Evolutionary conservation across 2,113 vertebrate genomes (phyloP), one percentile per base, ranked within the genome.

Genomic region (Tetrao urogallus): DNA sequence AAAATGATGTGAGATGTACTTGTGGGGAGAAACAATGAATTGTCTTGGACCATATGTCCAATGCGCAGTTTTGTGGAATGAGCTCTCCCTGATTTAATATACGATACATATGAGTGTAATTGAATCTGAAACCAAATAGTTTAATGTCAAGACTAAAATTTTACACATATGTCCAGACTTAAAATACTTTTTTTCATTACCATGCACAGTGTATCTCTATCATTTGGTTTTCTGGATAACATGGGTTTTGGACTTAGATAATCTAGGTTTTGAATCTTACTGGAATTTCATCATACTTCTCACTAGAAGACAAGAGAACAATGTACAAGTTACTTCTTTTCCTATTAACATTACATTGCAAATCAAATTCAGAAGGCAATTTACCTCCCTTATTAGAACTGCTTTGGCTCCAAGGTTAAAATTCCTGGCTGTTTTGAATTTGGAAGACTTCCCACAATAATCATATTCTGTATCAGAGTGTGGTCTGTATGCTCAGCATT

Each of bases 351-450:
- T 88, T 83, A 67, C 38, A 90, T 80, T 82, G 42, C 43, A 94
- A 94, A 96, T 91, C 88, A 92, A 83, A 93, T 84, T 93, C 90
- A 88, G 80, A 79, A 92, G 72, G 42, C 80, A 91, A 61, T 72
- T 38, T 17, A 21, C 42, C 25, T 32, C 47, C 10, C 38, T 76
- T 80, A 61, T 65, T 91, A 86, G 67, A 90, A 61, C 11, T 89
- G 73, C 73, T 61, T 97, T 97, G 93, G 89, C 94, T 97, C 81
- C 83, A 83, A 84, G 64, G 84, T 94, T 94, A 72, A 94, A 93
- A 97, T 95, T 97, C 83, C 91, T 94, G 82, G 8, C 82, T 95
- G 92, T 93, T 95, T 96, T 0, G 1, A 93, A 80, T 95, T 94
- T 97, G 95, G 94, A 94, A 90, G 45, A 7, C 56, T 93, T 96